Conservation (phyloP, 2,113 vertebrate species). For the Chaenogobius annularis region DNA sequence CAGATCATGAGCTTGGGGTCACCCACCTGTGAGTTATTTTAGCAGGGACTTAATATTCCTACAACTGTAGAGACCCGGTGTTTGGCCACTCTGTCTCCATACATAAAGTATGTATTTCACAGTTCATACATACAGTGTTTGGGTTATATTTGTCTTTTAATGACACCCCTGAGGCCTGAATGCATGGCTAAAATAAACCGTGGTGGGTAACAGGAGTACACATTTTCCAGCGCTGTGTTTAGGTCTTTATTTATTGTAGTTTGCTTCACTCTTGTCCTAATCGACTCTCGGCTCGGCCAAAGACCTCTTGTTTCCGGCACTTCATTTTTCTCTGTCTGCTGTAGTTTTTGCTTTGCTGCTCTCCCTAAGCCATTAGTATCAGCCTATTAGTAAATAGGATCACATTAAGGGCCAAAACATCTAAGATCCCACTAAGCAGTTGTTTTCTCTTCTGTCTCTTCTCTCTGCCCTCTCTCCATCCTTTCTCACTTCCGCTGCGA, state of each 20-base stretch:
- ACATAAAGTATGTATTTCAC: conserved; percentile 55
- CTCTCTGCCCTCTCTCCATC: background rate
- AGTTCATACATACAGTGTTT: conserved; percentile 27
- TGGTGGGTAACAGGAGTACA: conserved; percentile 47
- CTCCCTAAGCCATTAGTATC: conserved; percentile 18
- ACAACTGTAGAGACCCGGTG: conserved; percentile 18
- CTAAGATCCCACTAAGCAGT: background rate
- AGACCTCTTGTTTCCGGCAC: conserved; percentile 50
- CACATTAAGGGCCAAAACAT: background rate
- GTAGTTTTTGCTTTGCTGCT: conserved; percentile 13
- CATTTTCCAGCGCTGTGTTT: conserved; percentile 33
- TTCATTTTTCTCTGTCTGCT: conserved; percentile 51
- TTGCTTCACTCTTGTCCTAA: conserved; percentile 61
- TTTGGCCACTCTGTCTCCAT: conserved; percentile 30
- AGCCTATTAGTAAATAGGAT: conserved; percentile 1
- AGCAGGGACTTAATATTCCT: conserved; percentile 46
- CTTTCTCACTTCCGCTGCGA: conserved; percentile 26
- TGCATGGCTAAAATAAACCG: conserved; percentile 52
- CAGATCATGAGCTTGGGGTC: conserved; percentile 54
- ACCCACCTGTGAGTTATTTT: conserved; percentile 64
- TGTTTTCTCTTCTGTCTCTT: conserved; percentile 25
- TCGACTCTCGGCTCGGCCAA: conserved; percentile 57
- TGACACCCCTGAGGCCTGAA: conserved; percentile 44
- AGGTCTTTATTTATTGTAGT: conserved; percentile 70
- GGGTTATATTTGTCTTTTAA: conserved; percentile 46